Conservation (phyloP, 1,140 invertebrate genomes). For the Hylyphantes graminicola region DNA sequence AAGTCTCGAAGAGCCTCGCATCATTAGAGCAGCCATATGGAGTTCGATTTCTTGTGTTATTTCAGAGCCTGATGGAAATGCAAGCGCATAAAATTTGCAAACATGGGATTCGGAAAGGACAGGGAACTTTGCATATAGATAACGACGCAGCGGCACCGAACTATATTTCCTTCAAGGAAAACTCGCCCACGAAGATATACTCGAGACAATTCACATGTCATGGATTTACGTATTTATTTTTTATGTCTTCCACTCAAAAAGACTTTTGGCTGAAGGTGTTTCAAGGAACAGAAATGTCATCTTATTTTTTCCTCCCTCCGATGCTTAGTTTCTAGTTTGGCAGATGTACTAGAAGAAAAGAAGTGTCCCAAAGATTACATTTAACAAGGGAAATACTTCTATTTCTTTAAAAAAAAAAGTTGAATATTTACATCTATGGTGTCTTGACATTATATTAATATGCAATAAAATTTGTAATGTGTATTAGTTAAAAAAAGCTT, state of each 20-base stretch:
- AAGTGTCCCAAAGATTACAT: no score
- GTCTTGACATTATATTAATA: no score
- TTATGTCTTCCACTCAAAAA: not conserved
- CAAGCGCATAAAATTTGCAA: constrained; percentile 43
- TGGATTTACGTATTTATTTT: not conserved
- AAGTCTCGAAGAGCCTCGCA: constrained; percentile 25
- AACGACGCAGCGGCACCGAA: constrained; percentile 16
- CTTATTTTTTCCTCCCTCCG: constrained; percentile 17
- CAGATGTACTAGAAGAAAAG: no score
- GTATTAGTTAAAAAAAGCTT: no score
- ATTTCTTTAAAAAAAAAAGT: no score
- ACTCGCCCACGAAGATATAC: constrained; percentile 9
- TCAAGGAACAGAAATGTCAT: constrained; percentile 23
- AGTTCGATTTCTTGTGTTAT: constrained; percentile 34
- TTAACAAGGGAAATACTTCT: no score
- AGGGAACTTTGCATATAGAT: constrained; percentile 42
- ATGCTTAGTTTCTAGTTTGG: not conserved
- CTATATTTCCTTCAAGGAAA: constrained; percentile 37
- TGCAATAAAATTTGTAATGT: no score
- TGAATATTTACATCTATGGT: no score
- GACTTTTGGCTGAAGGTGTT: constrained; percentile 9
- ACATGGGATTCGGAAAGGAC: constrained; percentile 15
- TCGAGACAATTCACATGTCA: constrained; percentile 29
- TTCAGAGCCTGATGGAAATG: constrained; percentile 25
- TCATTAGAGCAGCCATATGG: constrained; percentile 33